Base-by-base conservation (phyloP, 2,888 invertebrate species). In the Melipona beecheii region DNA sequence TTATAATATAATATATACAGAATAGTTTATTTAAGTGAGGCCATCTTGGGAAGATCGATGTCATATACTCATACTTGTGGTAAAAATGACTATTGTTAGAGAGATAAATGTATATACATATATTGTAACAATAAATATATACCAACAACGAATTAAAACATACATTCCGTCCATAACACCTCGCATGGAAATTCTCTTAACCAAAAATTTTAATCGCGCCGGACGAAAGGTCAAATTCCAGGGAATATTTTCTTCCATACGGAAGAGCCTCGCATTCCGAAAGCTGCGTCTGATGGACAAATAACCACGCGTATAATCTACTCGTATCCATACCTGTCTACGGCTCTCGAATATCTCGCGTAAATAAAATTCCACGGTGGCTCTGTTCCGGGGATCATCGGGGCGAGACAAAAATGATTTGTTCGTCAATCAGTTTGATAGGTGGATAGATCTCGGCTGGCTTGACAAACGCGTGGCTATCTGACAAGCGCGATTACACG, bases 391-490 rank as follows among this genome's bases (percentile, higher is more conserved):
- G 56, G 24, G 3, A 31, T 24, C 4, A 68, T 11, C 13, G 24
- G 5, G 13, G 19, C 31, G 5, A 2, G 19, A 2, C n/a, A 15
- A 69, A 69, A 54, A 69, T 31, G 43, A 21, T 54, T 27, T 19
- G 15, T 5, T 56, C 70, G 70, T 31, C 70, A 0, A 19, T 27
- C 6, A 56, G 2, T n/a, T 11, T 15, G 36, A 71, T 56, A 56
- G 70, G 56, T 56, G 17, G 24, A 56, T 36, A 56, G 36, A 36
- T 24, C 54, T 43, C 70, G 13, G 36, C 17, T 17, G 31, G 24
- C n/a, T 70, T 36, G 60, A 49, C 64, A 54, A 70, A 64, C 60
- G 58, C 60, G 58, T 21, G 17, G 36, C 36, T 36, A 50, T 73
- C 52, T 36, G 24, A 36, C 36, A 24, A 19, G 2, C n/a, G 27